Evolutionary conservation across 2,888 invertebrate genomes (phyloP).

Genomic region (Aradus depressus): DNA sequence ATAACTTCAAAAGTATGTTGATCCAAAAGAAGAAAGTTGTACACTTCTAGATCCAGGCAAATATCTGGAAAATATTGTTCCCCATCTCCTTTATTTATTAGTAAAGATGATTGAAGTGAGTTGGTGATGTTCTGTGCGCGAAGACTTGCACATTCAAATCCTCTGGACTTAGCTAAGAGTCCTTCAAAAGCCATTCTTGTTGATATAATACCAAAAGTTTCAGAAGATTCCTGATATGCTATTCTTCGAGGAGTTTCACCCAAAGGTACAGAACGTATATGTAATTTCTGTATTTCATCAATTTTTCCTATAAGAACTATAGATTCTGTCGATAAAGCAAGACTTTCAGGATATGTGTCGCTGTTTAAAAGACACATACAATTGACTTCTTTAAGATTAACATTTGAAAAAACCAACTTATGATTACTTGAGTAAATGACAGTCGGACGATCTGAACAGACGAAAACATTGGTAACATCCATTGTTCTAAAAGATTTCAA

Average conservation of each 20-base stretch:
- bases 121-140: constrained; percentile 53
- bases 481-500: constrained; percentile 78
- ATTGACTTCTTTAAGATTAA: constrained; percentile 85
- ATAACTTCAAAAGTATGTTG: constrained; percentile 95
- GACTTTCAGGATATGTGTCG: constrained; percentile 82
- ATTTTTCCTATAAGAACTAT: constrained; percentile 91
- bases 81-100: background rate
- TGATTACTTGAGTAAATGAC: constrained; percentile 99
- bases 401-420: constrained; percentile 93
- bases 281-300: constrained; percentile 95
- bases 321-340: constrained; percentile 78
- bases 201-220: constrained; percentile 88
- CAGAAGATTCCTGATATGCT: constrained; percentile 84
- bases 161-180: constrained; percentile 43
- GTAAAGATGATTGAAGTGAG: constrained; percentile 41
- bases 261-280: constrained; percentile 88
- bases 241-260: constrained; percentile 90
- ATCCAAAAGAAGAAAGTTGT: constrained; percentile 82
- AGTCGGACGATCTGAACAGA: constrained; percentile 95
- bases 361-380: constrained; percentile 97
- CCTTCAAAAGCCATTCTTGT: constrained; percentile 80
- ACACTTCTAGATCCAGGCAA: constrained; percentile 82
- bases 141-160: constrained; percentile 62
- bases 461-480: constrained; percentile 96
- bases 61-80: no score